phyloP scores from a whole-genome alignment of 2,113 vertebrate species.

The Psittacula cyanocephala region DNA sequence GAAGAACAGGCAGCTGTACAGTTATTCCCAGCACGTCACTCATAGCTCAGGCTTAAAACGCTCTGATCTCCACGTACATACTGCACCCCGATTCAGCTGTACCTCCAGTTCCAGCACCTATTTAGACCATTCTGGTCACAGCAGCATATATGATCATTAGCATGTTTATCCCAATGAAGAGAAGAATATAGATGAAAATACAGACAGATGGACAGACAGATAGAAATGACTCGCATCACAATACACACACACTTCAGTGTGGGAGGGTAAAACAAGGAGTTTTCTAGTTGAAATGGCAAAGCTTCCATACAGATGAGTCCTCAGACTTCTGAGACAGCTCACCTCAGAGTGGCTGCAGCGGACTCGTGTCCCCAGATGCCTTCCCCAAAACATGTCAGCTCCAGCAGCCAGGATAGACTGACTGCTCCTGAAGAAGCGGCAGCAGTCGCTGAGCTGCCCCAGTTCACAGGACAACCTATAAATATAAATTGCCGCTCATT shows the following conservation, averaged over 20 bases:
- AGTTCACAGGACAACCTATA: neutral
- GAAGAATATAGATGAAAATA: neutral
- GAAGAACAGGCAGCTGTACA: neutral
- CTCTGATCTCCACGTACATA: neutral
- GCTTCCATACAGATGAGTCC: neutral
- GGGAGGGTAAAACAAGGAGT: neutral
- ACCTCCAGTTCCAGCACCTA: neutral
- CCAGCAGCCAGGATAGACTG: neutral
- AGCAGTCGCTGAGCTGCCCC: neutral
- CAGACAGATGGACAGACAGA: neutral
- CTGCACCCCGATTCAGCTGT: accelerated
- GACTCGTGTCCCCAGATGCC: neutral
- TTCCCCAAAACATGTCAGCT: neutral
- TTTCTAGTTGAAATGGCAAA: neutral
- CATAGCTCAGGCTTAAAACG: neutral
- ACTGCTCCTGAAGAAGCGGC: neutral
- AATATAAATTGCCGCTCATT: constrained; percentile 42
- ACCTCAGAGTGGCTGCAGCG: neutral
- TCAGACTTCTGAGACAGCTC: neutral
- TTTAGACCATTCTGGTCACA: neutral
- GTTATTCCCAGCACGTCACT: neutral
- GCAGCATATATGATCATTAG: neutral
- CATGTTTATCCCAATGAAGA: neutral
- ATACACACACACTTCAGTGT: neutral
- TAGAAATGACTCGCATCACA: neutral